Conservation (phyloP, 2,888 invertebrate genomes). For the Salticus scenicus region DNA sequence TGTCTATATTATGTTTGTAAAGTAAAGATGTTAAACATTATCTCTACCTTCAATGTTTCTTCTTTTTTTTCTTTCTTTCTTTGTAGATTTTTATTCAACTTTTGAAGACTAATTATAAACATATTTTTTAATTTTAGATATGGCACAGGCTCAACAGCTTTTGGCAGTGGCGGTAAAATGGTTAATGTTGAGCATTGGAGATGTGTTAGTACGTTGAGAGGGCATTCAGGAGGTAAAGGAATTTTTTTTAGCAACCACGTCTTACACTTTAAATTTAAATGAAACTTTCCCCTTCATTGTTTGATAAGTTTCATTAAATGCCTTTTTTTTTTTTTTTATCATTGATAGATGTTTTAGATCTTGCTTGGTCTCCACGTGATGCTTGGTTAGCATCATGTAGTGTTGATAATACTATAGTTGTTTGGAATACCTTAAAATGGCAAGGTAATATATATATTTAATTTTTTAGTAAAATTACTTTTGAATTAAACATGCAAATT, state of each 20-base stretch:
- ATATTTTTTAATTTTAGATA: constrained; percentile 36
- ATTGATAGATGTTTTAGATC: constrained; percentile 88
- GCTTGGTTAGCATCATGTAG: constrained; percentile 96
- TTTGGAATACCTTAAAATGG: constrained; percentile 96
- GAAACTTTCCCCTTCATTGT: too few relatives aligned
- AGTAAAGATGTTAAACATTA: too few relatives aligned
- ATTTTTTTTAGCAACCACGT: too few relatives aligned
- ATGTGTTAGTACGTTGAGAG: constrained; percentile 88
- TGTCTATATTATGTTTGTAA: too few relatives aligned
- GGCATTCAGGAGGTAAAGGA: constrained; percentile 83
- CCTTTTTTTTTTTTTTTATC: background rate
- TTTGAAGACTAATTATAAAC: too few relatives aligned
- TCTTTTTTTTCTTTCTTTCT: too few relatives aligned
- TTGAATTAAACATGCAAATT: background rate
- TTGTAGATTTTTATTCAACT: too few relatives aligned
- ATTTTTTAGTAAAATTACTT: too few relatives aligned
- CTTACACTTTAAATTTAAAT: too few relatives aligned
- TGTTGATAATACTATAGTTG: constrained; percentile 96
- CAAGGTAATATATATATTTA: constrained; percentile 78
- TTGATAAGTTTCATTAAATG: background rate
- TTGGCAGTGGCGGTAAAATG: constrained; percentile 69
- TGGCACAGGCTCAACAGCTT: constrained; percentile 66
- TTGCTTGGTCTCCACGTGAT: constrained; percentile 97
- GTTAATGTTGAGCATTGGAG: constrained; percentile 93
- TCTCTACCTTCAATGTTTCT: too few relatives aligned